phyloP scores from a whole-genome alignment of 2,888 invertebrate genomes.

The Asteroscopus sphinx region DNA sequence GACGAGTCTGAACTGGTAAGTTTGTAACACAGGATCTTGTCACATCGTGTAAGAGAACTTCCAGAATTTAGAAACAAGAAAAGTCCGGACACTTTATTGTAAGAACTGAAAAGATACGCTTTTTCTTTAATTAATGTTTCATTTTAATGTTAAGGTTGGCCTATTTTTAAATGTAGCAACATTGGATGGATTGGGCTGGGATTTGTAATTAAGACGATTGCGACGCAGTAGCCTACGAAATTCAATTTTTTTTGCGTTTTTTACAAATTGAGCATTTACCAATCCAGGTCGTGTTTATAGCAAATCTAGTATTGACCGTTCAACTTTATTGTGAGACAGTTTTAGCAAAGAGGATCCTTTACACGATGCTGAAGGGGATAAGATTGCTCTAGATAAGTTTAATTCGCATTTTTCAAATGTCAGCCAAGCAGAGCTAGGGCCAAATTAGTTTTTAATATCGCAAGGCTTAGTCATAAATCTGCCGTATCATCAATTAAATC shows the following conservation, averaged over 20 bases:
- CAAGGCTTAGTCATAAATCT: constrained; percentile 5
- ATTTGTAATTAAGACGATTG: no score
- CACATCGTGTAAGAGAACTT: constrained; percentile 45
- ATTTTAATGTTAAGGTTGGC: constrained; percentile 21
- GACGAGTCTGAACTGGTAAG: constrained; percentile 16
- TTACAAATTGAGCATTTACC: no score
- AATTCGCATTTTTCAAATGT: constrained; percentile 20
- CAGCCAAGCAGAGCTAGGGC: constrained; percentile 2
- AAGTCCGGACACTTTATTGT: constrained; percentile 11
- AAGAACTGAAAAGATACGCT: constrained; percentile 30
- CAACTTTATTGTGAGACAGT: no score
- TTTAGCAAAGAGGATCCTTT: no score
- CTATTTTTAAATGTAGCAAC: not conserved
- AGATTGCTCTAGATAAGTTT: not conserved
- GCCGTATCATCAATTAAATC: constrained; percentile 2
- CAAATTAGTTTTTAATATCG: constrained; percentile 28
- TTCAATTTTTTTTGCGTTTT: no score
- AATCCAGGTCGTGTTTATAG: no score
- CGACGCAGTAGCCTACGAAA: no score
- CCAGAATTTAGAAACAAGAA: constrained; percentile 27
- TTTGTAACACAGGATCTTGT: constrained; percentile 40
- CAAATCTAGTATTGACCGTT: no score
- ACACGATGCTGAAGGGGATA: no score
- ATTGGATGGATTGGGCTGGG: not conserved
- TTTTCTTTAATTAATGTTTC: constrained; percentile 36